A percentile compares a stretch with the other conserved stretches of the same genome.
Conservation (phyloP, 1,140 invertebrate genomes). For the Hylyphantes graminicola region DNA sequence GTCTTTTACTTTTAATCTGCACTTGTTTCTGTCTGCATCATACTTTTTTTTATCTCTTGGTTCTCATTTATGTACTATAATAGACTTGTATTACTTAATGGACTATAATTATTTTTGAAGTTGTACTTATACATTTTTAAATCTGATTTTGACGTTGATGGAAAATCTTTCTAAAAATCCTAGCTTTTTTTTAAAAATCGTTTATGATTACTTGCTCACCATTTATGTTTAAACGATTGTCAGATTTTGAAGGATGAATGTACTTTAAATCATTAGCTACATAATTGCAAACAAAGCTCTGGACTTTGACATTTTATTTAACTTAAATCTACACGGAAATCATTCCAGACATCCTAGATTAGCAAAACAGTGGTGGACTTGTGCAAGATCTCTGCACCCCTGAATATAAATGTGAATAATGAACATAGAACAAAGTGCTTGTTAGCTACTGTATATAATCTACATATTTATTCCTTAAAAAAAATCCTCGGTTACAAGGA, state of each 20-base stretch:
- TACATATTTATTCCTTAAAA: constrained; percentile 50
- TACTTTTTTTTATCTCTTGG: constrained; percentile 3
- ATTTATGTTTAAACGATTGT: background rate
- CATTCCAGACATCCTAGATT: constrained; percentile 54
- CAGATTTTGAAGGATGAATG: background rate
- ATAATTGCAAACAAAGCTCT: background rate
- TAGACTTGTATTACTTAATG: too few relatives aligned
- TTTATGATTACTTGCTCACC: too few relatives aligned
- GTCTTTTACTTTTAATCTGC: constrained; percentile 37
- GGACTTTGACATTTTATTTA: constrained; percentile 41
- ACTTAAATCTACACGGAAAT: constrained; percentile 39
- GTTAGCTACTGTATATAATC: constrained; percentile 54
- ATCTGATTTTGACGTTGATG: too few relatives aligned
- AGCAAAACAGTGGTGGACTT: constrained; percentile 33
- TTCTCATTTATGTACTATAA: too few relatives aligned
- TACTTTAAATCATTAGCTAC: constrained; percentile 34
- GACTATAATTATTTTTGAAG: too few relatives aligned
- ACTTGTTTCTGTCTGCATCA: constrained; percentile 40
- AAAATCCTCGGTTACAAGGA: constrained; percentile 8
- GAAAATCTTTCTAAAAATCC: too few relatives aligned
- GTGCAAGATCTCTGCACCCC: constrained; percentile 12
- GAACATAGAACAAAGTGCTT: constrained; percentile 59
- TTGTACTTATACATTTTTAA: too few relatives aligned
- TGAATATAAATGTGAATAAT: constrained; percentile 50
- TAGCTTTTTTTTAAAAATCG: too few relatives aligned